phyloP scores from a whole-genome alignment of 2,113 vertebrate species.

The Hiodon alosoides region DNA sequence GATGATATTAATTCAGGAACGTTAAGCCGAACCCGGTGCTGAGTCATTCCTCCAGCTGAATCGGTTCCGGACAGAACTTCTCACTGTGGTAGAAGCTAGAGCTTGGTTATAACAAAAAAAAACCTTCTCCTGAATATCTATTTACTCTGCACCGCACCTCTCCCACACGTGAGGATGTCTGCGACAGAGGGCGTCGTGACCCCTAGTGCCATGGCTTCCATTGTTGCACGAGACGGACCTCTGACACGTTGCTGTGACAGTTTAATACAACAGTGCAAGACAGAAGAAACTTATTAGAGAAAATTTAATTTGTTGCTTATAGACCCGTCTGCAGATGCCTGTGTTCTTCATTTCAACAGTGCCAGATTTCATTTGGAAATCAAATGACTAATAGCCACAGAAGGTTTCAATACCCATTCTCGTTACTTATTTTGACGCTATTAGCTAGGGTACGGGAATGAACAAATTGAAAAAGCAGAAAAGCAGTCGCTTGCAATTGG shows the following conservation, averaged over 20 bases:
- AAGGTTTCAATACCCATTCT: slow-evolving; percentile 57
- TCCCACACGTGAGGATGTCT: too few relatives aligned
- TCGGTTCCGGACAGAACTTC: background rate
- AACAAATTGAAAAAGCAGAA: slow-evolving; percentile 31
- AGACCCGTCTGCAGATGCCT: slow-evolving; percentile 45
- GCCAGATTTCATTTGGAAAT: slow-evolving; percentile 55
- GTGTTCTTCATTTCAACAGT: slow-evolving; percentile 46
- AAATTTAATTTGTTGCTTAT: slow-evolving; percentile 44
- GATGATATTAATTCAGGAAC: background rate
- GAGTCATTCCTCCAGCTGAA: background rate
- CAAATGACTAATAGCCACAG: slow-evolving; percentile 56
- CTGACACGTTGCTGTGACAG: too few relatives aligned
- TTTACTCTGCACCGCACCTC: too few relatives aligned
- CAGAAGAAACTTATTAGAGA: too few relatives aligned
- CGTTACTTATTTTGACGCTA: slow-evolving; percentile 56
- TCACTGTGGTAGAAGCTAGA: background rate
- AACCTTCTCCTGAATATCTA: background rate
- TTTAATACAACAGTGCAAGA: too few relatives aligned
- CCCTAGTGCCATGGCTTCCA: too few relatives aligned
- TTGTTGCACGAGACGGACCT: too few relatives aligned
- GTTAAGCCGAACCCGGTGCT: background rate
- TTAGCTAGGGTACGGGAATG: slow-evolving; percentile 41
- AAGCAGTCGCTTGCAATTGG: too few relatives aligned
- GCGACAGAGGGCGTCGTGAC: too few relatives aligned
- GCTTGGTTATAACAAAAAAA: background rate